phyloP scores from a whole-genome alignment of 1,140 invertebrate genomes.

The Atta colombica region DNA sequence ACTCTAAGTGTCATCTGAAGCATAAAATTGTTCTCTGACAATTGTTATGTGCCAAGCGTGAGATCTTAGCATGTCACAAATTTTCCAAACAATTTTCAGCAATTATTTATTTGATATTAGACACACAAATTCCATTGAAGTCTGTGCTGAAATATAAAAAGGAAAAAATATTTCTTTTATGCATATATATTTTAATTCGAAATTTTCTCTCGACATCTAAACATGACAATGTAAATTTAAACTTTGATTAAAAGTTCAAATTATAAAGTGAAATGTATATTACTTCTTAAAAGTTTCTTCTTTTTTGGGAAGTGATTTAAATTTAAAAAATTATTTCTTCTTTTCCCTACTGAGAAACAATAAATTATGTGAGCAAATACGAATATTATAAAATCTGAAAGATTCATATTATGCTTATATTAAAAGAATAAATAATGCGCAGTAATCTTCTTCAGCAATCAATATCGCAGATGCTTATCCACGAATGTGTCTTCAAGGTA shows the following conservation, averaged over 20 bases:
- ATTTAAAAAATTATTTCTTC: neutral
- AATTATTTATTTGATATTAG: constrained; percentile 10
- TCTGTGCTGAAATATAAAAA: neutral
- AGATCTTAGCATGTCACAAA: neutral
- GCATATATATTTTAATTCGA: neutral
- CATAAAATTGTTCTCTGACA: neutral
- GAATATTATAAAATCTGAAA: neutral
- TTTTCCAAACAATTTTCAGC: neutral
- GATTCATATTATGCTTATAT: neutral
- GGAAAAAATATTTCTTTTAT: neutral
- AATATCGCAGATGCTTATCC: neutral
- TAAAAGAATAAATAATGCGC: neutral
- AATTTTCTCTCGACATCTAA: neutral
- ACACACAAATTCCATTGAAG: neutral
- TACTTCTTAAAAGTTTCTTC: neutral
- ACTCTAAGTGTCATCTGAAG: neutral
- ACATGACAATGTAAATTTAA: neutral
- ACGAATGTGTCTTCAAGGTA: neutral
- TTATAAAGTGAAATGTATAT: neutral
- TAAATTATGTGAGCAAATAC: neutral
- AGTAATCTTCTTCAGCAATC: neutral
- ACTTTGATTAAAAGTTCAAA: neutral
- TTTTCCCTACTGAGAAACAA: neutral
- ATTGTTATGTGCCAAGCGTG: constrained; percentile 1
- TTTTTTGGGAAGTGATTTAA: neutral